These are phyloP conservation scores for Champsocephalus gunnari DNA, from an alignment of 2,797 vertebrate genomes.

Conservation along the genomic window DNA sequence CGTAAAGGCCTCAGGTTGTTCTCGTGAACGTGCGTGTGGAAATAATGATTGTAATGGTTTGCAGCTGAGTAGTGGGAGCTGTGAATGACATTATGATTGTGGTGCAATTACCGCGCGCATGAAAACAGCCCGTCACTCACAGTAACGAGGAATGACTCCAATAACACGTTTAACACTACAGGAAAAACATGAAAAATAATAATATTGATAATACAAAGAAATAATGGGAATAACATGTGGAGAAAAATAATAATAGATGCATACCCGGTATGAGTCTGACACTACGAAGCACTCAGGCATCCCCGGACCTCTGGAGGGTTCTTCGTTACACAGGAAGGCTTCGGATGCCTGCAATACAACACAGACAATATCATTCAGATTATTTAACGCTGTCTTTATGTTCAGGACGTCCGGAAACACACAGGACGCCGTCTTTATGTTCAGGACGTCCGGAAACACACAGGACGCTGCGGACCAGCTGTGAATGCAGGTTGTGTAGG, in stretches of 20 bases:
- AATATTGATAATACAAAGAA: constrained; percentile 26
- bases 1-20: constrained; percentile 55
- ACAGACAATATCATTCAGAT: constrained; percentile 57
- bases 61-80: constrained; percentile 86
- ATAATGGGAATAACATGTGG: constrained; percentile 46
- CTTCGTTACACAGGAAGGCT: constrained; percentile 89
- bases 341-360: constrained; percentile 87
- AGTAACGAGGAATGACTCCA: constrained; percentile 80
- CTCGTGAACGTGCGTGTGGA: constrained; percentile 79
- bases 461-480: constrained; percentile 31
- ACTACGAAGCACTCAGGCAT: constrained; percentile 90
- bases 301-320: constrained; percentile 87
- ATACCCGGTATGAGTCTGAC: constrained; percentile 90
- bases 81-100: constrained; percentile 88
- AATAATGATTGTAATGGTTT: constrained; percentile 88
- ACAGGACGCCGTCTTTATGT: constrained; percentile 39
- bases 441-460: constrained; percentile 39
- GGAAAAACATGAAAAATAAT: constrained; percentile 48
- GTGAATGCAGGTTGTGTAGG: constrained; percentile 19
- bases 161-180: constrained; percentile 78
- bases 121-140: constrained; percentile 82
- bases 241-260: constrained; percentile 71
- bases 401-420: constrained; percentile 39
- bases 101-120: constrained; percentile 83
- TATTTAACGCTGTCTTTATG: constrained; percentile 35